Evolutionary conservation across 2,797 vertebrate species (phyloP), one percentile per base, ranked within the genome.

Genomic region (Coracias cyanogaster): DNA sequence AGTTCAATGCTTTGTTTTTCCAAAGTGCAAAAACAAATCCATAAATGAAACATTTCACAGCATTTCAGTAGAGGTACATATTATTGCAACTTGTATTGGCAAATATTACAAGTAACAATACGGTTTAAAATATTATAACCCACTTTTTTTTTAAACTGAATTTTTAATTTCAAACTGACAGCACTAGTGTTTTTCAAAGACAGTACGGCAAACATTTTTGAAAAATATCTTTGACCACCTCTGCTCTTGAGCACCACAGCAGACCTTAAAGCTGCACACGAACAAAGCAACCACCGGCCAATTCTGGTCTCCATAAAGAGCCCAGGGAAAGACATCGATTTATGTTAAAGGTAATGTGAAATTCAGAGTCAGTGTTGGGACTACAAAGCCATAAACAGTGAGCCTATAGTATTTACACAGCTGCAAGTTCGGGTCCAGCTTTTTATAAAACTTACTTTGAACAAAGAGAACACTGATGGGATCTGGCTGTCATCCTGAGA

Each of bases 381-480:
- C 60, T 67, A 31, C 35, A 82, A 93, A 86, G 78, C 52, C 69
- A 80, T 62, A 33, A 94, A 86, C 41, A 73, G 62, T 37, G 41
- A 92, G 57, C 20, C 69, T 29, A 33, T 10, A 37, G 46, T 96
- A 74, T 95, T 94, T 93, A 95, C 79, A 93, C 92, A 96, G 93
- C 94, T 95, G 86, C 1, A 0, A 89, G 22, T 84, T 85, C 54
- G 82, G 43, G 65, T 73, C 61, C 57, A 88, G 37, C 61, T 79
- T 93, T 62, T 73, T 61, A 62, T 41, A 72, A 87, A 93, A 81
- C 41, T 73, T 80, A 69, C 43, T 85, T 81, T 70, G 70, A 90
- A 95, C 49, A 84, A 92, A 77, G 73, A 67, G 33, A 83, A 76
- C 25, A 52, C 41, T 70, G 62, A 86, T 66, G 35, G 51, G 39